Conservation (phyloP, 2,113 vertebrate genomes). For the Corythaixoides concolor region DNA sequence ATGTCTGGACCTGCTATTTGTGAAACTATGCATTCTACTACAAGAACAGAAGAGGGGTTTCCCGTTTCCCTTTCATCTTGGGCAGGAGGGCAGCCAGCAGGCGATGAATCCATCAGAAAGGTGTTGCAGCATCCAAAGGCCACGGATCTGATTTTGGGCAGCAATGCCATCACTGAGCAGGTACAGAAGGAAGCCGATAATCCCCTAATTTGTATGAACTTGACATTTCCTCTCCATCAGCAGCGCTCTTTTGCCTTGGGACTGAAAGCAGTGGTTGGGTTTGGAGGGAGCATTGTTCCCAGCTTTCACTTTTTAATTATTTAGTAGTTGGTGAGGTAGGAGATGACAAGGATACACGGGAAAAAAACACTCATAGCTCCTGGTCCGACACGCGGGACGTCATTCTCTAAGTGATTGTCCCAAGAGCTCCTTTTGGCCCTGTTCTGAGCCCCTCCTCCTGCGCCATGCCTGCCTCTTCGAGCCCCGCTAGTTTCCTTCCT, state of each 20-base stretch:
- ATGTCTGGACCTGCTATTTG: not conserved
- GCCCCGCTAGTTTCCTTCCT: rapidly evolving
- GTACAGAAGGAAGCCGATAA: rapidly evolving
- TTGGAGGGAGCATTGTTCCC: not conserved
- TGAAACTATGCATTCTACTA: not conserved
- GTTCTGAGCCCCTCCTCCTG: not conserved
- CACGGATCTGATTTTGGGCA: rapidly evolving
- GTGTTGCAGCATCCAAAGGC: not conserved
- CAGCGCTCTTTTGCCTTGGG: not conserved
- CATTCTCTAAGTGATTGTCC: not conserved
- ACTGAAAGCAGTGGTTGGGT: not conserved
- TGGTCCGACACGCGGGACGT: rapidly evolving
- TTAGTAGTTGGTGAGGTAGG: too few relatives aligned
- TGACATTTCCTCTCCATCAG: not conserved
- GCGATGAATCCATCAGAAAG: rapidly evolving
- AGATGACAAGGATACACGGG: rapidly evolving
- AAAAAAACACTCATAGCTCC: not conserved
- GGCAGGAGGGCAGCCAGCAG: too few relatives aligned
- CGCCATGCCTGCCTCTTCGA: rapidly evolving
- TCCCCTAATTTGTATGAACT: not conserved
- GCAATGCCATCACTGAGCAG: not conserved
- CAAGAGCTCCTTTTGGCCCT: not conserved
- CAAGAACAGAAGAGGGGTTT: not conserved
- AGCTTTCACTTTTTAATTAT: not conserved
- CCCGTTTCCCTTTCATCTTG: not conserved